These are phyloP conservation scores for Gephyroberyx darwinii DNA, from an alignment of 2,797 vertebrate species.

Conservation along the genomic window DNA sequence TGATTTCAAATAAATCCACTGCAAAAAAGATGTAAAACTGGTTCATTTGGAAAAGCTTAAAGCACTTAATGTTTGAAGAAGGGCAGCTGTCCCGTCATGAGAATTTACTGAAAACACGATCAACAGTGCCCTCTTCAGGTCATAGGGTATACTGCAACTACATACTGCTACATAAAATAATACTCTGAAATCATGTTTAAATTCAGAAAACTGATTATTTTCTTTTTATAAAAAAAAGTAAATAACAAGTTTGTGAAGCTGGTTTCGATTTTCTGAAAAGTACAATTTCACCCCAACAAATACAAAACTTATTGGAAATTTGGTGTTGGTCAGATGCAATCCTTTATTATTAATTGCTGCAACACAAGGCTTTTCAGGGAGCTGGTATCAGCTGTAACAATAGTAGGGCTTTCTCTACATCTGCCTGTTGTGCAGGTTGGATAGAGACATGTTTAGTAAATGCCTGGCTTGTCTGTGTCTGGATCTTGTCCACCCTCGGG, in stretches of 20 bases:
- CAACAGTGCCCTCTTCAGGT: conserved; percentile 76
- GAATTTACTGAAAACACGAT: conserved; percentile 60
- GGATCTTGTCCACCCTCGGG: conserved; percentile 67
- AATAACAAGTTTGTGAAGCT: neutral
- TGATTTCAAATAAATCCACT: neutral
- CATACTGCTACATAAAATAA: neutral
- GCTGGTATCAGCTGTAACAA: conserved; percentile 36
- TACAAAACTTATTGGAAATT: neutral
- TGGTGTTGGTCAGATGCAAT: neutral
- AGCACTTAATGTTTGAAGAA: neutral
- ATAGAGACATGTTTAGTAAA: conserved; percentile 70
- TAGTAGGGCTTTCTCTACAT: conserved; percentile 48
- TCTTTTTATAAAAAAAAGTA: neutral
- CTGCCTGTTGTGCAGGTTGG: conserved; percentile 48
- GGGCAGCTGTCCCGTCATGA: neutral
- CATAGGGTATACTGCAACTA: conserved; percentile 31
- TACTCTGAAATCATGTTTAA: neutral
- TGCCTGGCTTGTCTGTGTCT: conserved; percentile 54
- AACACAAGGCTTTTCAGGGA: conserved; percentile 13
- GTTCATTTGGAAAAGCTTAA: conserved; percentile 26
- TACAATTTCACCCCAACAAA: neutral
- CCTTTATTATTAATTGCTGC: conserved; percentile 6
- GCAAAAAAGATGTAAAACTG: conserved; percentile 28
- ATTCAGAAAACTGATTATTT: neutral
- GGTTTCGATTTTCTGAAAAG: neutral